Percentiles rank a stretch among this genome's conserved stretches.
These are phyloP conservation scores for Sarcophaga rosellei DNA, from an alignment of 2,888 invertebrate species.

Conservation along the genomic window DNA sequence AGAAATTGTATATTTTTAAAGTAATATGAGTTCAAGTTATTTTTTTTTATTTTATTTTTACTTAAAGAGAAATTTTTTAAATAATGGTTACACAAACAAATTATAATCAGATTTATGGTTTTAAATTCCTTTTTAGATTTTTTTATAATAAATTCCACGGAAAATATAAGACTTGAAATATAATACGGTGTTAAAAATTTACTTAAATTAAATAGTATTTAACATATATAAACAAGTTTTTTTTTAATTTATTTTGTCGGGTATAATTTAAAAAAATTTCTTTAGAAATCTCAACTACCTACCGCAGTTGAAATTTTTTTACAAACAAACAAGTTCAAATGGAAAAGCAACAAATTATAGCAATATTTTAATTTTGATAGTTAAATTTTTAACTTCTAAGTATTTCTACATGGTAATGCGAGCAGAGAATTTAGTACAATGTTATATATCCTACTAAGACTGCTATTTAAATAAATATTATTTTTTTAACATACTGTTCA, in stretches of 20 bases:
- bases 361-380: background rate
- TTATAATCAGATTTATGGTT: constrained; percentile 1
- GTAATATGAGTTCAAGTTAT: constrained; percentile 49
- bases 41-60: background rate
- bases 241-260: background rate
- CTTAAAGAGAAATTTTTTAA: constrained; percentile 1
- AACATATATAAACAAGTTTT: background rate
- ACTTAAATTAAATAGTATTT: constrained; percentile 18
- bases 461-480: too few species aligned
- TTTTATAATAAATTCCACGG: background rate
- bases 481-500: too few species aligned
- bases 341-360: background rate
- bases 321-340: background rate
- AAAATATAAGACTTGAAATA: constrained; percentile 17
- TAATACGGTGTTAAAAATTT: constrained; percentile 28
- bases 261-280: background rate
- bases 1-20: background rate
- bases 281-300: constrained; percentile 18
- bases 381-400: background rate
- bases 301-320: constrained; percentile 5
- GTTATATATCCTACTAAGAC: too few species aligned
- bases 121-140: background rate
- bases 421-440: too few species aligned
- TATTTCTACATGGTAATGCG: too few species aligned
- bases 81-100: background rate